phyloP scores from a whole-genome alignment of 2,888 invertebrate species.

The Dascillus cervinus region DNA sequence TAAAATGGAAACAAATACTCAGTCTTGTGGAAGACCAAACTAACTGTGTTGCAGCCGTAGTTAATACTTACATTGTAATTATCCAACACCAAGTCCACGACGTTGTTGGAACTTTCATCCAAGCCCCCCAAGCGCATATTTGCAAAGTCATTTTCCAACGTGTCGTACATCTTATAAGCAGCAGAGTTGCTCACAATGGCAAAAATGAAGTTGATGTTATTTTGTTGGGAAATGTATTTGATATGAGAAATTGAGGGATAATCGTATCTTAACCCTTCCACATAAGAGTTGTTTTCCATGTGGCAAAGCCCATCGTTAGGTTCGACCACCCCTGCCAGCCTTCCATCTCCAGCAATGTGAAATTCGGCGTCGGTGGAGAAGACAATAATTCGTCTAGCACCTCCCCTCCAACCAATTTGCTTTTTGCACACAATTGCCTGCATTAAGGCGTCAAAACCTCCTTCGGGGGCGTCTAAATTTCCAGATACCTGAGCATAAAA shows the following conservation, averaged over 20 bases:
- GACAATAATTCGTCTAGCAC: conserved; percentile 65
- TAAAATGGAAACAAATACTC: conserved; percentile 22
- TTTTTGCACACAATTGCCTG: conserved; percentile 69
- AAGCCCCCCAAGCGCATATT: conserved; percentile 60
- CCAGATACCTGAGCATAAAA: conserved; percentile 44
- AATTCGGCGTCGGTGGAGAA: conserved; percentile 71
- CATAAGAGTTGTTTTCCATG: conserved; percentile 49
- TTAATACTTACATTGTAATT: conserved; percentile 56
- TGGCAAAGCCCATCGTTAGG: conserved; percentile 69
- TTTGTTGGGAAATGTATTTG: conserved; percentile 53
- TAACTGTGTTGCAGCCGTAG: not conserved
- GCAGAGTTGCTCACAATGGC: conserved; percentile 47
- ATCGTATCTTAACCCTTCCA: conserved; percentile 53
- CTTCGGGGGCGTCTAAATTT: conserved; percentile 56
- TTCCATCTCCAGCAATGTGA: conserved; percentile 75
- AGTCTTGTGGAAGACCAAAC: not conserved
- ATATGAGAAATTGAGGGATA: conserved; percentile 72
- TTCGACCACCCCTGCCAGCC: conserved; percentile 56
- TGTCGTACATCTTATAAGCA: conserved; percentile 42
- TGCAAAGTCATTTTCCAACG: conserved; percentile 53
- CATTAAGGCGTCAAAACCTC: conserved; percentile 82
- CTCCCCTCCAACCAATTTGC: conserved; percentile 69
- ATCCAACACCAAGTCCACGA: conserved; percentile 58
- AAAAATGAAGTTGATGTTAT: conserved; percentile 72
- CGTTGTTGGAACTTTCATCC: conserved; percentile 55